A percentile compares a stretch with the other conserved stretches of the same genome.
phyloP scores from a whole-genome alignment of 2,797 vertebrate genomes.

The Lagothrix lagotricha region DNA sequence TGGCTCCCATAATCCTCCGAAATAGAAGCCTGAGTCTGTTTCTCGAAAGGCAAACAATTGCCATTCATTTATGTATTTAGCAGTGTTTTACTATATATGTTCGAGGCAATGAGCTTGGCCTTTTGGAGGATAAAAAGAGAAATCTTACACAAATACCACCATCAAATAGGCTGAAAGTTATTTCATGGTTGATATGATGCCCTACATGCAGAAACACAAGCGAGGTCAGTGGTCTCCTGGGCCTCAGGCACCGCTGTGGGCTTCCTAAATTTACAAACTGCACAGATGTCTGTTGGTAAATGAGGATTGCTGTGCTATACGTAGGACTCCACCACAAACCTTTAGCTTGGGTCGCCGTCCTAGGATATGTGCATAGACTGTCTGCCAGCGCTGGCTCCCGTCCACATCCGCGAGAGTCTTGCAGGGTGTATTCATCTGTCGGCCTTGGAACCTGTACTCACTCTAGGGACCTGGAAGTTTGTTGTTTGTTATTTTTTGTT shows the following conservation, averaged over 20 bases:
- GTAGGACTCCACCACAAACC: not conserved
- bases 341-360: not conserved
- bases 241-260: not conserved
- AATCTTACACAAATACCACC: not conserved
- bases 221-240: not conserved
- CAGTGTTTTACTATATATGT: not conserved
- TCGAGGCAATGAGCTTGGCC: not conserved
- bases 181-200: not conserved
- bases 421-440: not conserved
- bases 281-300: not conserved
- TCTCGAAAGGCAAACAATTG: not conserved
- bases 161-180: not conserved
- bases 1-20: not conserved
- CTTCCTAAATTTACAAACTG: not conserved
- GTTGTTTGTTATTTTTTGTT: not conserved
- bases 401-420: not conserved
- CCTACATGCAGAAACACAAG: not conserved
- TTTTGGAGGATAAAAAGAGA: not conserved
- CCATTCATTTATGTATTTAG: not conserved
- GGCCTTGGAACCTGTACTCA: not conserved
- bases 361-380: accelerated
- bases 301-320: not conserved
- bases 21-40: not conserved
- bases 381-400: not conserved
- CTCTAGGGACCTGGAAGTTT: not conserved